phyloP scores from a whole-genome alignment of 1,140 invertebrate species.

The Zaprionus vittiger region DNA sequence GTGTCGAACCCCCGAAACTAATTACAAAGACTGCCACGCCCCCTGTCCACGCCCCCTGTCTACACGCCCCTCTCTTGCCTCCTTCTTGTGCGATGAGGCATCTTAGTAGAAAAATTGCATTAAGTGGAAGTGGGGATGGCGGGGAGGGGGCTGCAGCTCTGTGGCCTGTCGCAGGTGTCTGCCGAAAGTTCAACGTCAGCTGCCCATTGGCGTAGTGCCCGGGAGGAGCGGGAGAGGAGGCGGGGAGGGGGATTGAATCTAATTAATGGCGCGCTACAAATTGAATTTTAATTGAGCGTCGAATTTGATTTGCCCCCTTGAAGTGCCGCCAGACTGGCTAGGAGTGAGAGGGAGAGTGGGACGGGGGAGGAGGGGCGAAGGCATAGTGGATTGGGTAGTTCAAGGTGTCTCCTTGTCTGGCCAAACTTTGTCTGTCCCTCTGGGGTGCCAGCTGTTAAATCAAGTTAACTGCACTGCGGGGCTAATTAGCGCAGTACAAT shows the following conservation, averaged over 20 bases:
- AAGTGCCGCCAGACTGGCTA: constrained; percentile 2
- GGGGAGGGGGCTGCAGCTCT: not conserved
- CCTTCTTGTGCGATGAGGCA: constrained; percentile 32
- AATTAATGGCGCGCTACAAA: constrained; percentile 78
- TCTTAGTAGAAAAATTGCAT: constrained; percentile 57
- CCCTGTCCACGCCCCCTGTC: not conserved
- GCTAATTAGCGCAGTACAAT: not conserved
- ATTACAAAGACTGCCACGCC: constrained; percentile 39
- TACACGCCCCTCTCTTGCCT: no score
- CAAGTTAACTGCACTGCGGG: constrained; percentile 29
- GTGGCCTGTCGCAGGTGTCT: constrained; percentile 40
- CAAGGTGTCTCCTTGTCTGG: constrained; percentile 13
- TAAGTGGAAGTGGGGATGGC: not conserved
- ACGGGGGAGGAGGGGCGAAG: no score
- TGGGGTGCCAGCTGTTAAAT: constrained; percentile 27
- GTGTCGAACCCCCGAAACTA: constrained; percentile 49
- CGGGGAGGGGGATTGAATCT: constrained; percentile 45
- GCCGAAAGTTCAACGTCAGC: constrained; percentile 43
- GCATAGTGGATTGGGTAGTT: not conserved
- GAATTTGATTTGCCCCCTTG: constrained; percentile 71
- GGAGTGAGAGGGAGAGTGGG: not conserved
- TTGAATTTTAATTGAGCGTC: constrained; percentile 82
- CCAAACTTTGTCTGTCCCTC: not conserved
- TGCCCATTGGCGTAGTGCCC: not conserved
- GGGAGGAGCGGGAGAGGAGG: not conserved